These are phyloP conservation scores for Melanargia galathea DNA, from an alignment of 2,888 invertebrate genomes.

Conservation along the genomic window DNA sequence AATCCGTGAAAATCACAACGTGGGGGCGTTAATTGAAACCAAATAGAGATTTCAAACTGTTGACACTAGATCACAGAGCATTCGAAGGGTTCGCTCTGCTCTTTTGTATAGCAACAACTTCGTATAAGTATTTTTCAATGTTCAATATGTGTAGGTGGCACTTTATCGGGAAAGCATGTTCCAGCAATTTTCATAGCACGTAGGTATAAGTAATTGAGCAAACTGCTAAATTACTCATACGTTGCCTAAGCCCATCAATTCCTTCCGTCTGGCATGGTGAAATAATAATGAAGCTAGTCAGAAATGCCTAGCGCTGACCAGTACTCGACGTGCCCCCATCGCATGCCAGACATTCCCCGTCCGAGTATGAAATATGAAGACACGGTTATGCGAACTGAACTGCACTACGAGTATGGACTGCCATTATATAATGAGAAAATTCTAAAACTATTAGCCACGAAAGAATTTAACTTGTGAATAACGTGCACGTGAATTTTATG, in stretches of 20 bases:
- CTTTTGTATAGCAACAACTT: not conserved
- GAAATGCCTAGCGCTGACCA: constrained; percentile 62
- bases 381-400: constrained; percentile 52
- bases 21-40: constrained; percentile 70
- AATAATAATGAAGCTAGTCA: constrained; percentile 69
- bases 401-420: constrained; percentile 38
- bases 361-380: constrained; percentile 66
- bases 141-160: not conserved
- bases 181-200: too few relatives aligned
- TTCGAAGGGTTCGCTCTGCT: constrained; percentile 43
- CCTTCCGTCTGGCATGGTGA: constrained; percentile 45
- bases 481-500: constrained; percentile 4
- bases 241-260: constrained; percentile 31
- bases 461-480: constrained; percentile 24
- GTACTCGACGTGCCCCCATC: constrained; percentile 56
- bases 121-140: not conserved
- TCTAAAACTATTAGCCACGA: constrained; percentile 53
- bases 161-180: too few relatives aligned
- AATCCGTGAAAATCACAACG: constrained; percentile 9
- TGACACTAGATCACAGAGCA: constrained; percentile 57
- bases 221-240: constrained; percentile 28
- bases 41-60: constrained; percentile 73
- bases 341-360: constrained; percentile 61
- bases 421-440: constrained; percentile 50
- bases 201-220: too few relatives aligned